Base-by-base conservation (phyloP, 2,113 vertebrate species). In the Pygoscelis adeliae region DNA sequence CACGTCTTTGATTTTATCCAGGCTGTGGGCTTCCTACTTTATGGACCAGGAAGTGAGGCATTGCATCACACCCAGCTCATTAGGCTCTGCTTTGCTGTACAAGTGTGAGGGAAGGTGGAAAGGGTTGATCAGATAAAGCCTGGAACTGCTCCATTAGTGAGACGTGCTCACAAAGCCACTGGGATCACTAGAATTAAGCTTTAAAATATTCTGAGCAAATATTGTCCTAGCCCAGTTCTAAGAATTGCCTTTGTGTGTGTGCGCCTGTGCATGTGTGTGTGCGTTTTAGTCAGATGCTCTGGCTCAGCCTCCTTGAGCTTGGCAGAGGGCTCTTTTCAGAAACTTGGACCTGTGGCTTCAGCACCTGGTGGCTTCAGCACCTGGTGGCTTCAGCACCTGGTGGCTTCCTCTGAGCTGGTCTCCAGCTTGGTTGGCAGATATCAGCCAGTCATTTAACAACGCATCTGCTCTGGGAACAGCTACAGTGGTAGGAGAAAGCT, bases 171-270 rank as follows among this genome's bases (percentile, higher is more conserved):
- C 59, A 90, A 93, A 94, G 69, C 82, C 71, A 50, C 53, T 73
- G 79, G 62, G 81, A 90, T 83, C 72, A 58, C 65, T 12, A 4
- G 49, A 93, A 90, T 83, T 67, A 76, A 90, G 59, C n/a, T 90
- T 90, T 86, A 81, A 94, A 85, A 70, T 72, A 76, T 76, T 78
- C 76, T 44, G 52, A 88, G 82, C 83, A 93, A 95, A 95, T 77
- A 79, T 76, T 96, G 63, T 59, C n/a, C 58, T 93, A 87, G 81
- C 55, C 73, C 49, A 81, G n/a, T 90, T 92, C 92, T 95, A 66
- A 82, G 92, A 93, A 95, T 44, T 93, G 47, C 38, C n/a, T 83
- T 9, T 77, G 52, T 82, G 42, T 26, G 34, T 50, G 34, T 26
- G 20, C 63, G 32, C 14, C 32, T 16, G 10, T 22, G 21, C 22